Conservation (phyloP, 2,888 invertebrate species). For the Petrolisthes cinctipes region DNA sequence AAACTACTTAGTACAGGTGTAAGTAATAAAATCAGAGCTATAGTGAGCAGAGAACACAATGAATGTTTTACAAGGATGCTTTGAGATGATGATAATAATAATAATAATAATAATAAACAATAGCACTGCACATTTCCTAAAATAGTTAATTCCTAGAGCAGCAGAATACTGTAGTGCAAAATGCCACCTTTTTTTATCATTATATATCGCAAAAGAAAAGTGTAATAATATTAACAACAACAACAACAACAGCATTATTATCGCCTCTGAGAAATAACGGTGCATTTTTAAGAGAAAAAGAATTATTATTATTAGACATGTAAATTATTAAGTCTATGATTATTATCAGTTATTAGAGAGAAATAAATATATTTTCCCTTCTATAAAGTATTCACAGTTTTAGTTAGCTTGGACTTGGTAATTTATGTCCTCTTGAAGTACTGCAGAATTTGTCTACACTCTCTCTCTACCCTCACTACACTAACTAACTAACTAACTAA, state of each 20-base stretch:
- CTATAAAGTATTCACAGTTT: too few species aligned
- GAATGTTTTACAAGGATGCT: conserved; percentile 11
- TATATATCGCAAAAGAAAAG: neutral
- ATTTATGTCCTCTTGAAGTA: too few species aligned
- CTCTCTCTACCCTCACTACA: neutral
- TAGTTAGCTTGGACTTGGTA: too few species aligned
- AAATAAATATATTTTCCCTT: too few species aligned
- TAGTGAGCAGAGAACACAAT: conserved; percentile 4
- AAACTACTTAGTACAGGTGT: neutral
- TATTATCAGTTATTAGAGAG: too few species aligned
- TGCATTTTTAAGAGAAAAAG: too few species aligned
- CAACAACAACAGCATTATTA: too few species aligned
- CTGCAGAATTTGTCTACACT: too few species aligned
- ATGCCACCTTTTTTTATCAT: conserved; percentile 9
- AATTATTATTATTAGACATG: too few species aligned
- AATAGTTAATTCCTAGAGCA: neutral
- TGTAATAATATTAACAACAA: too few species aligned
- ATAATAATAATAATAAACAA: neutral
- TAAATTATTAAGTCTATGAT: too few species aligned
- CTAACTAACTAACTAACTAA: neutral
- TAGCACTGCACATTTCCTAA: neutral
- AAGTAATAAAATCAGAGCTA: neutral
- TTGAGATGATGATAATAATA: neutral
- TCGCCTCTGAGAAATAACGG: too few species aligned
- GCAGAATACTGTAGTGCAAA: neutral